Base-by-base conservation (phyloP, 2,113 vertebrate species). In the Smithornis capensis region DNA sequence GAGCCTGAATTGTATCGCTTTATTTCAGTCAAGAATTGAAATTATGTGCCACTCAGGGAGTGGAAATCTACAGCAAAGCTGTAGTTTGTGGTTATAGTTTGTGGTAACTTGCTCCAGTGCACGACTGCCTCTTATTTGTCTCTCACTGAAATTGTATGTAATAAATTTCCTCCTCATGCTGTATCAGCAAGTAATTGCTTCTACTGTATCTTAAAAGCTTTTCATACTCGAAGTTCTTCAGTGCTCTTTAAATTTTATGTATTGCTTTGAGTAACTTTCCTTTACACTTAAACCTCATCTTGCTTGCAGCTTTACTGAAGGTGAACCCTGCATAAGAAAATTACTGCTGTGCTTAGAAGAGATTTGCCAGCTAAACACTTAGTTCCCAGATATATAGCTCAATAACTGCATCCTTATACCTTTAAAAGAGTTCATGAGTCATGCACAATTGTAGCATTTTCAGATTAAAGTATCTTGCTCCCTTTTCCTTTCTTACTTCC, bases 161-260 rank as follows among this genome's bases (percentile, higher is more conserved):
- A 79, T 96, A 88, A 71, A 95, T 93, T 96, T 96, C 38, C n/a
- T 53, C 31, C 33, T 55, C 50, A 57, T 87, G 67, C 92, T 95
- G 40, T 77, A 93, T 92, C 86, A 88, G 90, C 92, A 89, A 92
- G 75, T 95, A 92, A 83, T 94, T 95, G 19, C 38, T 94, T 94
- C 87, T 95, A 65, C 49, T 91, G 21, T 91, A 86, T 82, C 74
- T 87, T 95, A 89, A 93, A 97, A 96, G 91, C 90, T 94, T 95
- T 91, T 89, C 25, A 70, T 92, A 89, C 47, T 84, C 76, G 7
- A 69, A 80, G 56, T 79, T 95, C 75, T 92, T 93, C 25, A 49
- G 40, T 75, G 31, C 47, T 78, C 80, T 96, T 95, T 88, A 92
- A 79, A 95, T 94, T 87, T 94, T 67, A 83, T 94, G 14, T 92